Percentiles rank a stretch among this genome's conserved stretches.
These are phyloP conservation scores for Ptyas mucosa DNA, from an alignment of 2,113 vertebrate species.

Conservation along the genomic window DNA sequence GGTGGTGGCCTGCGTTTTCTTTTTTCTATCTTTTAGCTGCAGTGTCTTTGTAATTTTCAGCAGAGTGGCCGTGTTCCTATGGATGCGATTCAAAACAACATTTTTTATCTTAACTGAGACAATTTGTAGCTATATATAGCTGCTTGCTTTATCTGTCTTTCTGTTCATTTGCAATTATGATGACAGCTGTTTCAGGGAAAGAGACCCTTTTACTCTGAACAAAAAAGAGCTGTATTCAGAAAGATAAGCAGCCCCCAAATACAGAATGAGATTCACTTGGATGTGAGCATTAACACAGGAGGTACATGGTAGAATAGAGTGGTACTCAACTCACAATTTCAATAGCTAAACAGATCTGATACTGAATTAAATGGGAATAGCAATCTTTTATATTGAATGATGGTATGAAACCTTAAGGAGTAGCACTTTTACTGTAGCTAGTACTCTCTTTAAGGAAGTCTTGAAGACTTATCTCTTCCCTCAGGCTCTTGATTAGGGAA, in stretches of 20 bases:
- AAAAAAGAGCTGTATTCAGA: neutral
- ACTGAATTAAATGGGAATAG: neutral
- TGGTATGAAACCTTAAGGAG: neutral
- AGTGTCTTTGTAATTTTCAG: neutral
- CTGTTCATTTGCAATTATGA: neutral
- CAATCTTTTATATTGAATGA: neutral
- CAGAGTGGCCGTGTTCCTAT: neutral
- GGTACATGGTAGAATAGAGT: neutral
- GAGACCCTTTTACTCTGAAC: neutral
- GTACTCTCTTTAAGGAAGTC: neutral
- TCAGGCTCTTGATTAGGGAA: neutral
- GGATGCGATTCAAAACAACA: constrained; percentile 41
- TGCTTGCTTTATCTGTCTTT: neutral
- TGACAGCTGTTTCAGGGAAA: neutral
- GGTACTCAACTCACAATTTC: neutral
- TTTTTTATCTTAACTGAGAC: constrained; percentile 33
- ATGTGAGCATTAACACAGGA: neutral
- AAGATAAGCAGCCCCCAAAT: neutral
- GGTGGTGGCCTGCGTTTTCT: neutral
- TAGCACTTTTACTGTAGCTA: neutral
- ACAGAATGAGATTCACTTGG: neutral
- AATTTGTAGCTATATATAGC: neutral
- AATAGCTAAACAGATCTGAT: neutral
- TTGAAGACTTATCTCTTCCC: neutral
- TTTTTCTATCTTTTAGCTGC: neutral